Percentiles rank a stretch among this genome's conserved stretches.
These are phyloP conservation scores for Hemitrygon akajei DNA, from an alignment of 2,797 vertebrate species.

Conservation along the genomic window DNA sequence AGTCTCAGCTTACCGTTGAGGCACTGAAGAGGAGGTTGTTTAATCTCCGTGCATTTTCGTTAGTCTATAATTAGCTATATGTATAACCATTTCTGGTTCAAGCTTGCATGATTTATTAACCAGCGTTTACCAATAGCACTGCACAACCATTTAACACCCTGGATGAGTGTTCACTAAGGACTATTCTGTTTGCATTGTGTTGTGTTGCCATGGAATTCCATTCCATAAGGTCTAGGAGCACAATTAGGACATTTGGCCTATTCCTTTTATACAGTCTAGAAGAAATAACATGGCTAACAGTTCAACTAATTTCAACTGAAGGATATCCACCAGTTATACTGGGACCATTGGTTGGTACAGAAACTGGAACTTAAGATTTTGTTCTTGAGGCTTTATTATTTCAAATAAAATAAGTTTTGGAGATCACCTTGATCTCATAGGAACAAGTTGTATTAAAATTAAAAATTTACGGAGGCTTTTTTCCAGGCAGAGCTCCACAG, in stretches of 20 bases:
- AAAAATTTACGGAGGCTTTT: neutral
- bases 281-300: neutral
- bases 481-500: neutral
- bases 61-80: neutral
- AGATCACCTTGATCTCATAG: neutral
- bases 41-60: neutral
- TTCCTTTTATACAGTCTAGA: neutral
- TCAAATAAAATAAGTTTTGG: neutral
- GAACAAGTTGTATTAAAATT: neutral
- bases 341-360: neutral
- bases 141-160: neutral
- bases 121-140: neutral
- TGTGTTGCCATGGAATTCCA: neutral
- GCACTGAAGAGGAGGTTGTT: neutral
- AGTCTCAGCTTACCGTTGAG: neutral
- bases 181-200: neutral
- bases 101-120: neutral
- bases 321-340: neutral
- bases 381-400: neutral
- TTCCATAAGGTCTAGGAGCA: too few relatives aligned
- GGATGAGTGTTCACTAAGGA: neutral
- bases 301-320: neutral
- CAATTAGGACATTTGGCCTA: too few relatives aligned
- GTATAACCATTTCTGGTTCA: neutral
- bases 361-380: neutral